Evolutionary conservation across 2,888 invertebrate genomes (phyloP), one percentile per base, ranked within the genome.

Genomic region (Dastarcus helophoroides): DNA sequence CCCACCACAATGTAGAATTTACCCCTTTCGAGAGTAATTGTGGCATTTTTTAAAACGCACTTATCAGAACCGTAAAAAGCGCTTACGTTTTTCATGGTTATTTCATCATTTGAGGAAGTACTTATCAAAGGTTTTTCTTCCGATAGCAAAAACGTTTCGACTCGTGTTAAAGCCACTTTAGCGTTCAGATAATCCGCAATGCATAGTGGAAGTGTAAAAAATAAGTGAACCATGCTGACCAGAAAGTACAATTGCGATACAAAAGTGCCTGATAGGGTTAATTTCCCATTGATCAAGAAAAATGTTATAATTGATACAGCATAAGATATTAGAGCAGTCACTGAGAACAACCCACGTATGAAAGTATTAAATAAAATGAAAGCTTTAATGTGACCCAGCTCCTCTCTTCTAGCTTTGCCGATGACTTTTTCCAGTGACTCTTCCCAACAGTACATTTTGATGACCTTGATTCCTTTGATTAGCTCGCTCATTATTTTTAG

Each of bases 1-100:
- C 90, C 90, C 37, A 90, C 79, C n/a, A 90, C 68, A 2, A 81
- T 84, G 40, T 79, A 73, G 6, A 33, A 7, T 3, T 11, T 58
- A 56, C 69, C 69, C 63, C 42, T 44, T 56, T 22, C 66, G 64
- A 36, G 49, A 55, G n/a, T 64, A 54, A 44, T 64, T 56, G 42
- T 64, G 56, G 29, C 64, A 53, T 31, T 58, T 44, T 22, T 66
- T 44, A 28, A 26, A 9, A 39, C 37, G 14, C 29, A 17, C 3
- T 32, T 22, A 11, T 42, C 39, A 4, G 35, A 29, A 2, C 37
- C 33, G 46, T 46, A 48, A 7, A 37, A 38, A 4, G 48, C 47
- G 7, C 26, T 22, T 3, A 49, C 37, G 9, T 42, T 30, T 12
- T 36, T 33, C 4, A 48, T 21, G 14, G 12, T 2, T 12, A 38